Percentiles rank a stretch among this genome's conserved stretches.
These are phyloP conservation scores for Paracanthobrama guichenoti DNA, from an alignment of 2,113 vertebrate species.

Conservation along the genomic window DNA sequence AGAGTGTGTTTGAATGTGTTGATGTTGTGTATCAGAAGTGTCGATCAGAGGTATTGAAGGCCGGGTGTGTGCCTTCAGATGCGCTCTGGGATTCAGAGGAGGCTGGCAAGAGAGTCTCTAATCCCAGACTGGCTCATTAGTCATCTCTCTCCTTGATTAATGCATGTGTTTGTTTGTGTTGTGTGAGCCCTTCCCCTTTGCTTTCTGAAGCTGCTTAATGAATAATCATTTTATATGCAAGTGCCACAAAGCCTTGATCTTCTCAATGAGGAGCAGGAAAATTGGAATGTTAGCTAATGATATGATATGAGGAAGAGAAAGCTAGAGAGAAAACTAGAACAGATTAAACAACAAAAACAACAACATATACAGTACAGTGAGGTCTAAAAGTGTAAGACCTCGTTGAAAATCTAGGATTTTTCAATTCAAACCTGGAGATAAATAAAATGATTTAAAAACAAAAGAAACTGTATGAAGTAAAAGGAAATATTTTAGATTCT, in stretches of 20 bases:
- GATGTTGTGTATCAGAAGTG: not conserved
- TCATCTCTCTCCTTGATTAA: conserved; percentile 53
- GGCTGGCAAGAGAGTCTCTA: conserved; percentile 50
- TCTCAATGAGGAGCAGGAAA: conserved; percentile 50
- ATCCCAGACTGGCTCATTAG: conserved; percentile 65
- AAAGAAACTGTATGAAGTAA: not conserved
- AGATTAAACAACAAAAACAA: conserved; percentile 25
- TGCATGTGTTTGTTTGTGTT: conserved; percentile 59
- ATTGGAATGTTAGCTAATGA: conserved; percentile 68
- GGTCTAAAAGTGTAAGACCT: not conserved
- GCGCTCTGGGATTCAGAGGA: conserved; percentile 38
- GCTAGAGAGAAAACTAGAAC: not conserved
- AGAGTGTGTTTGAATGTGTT: not conserved
- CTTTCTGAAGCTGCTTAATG: conserved; percentile 75
- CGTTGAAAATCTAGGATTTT: not conserved
- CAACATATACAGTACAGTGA: not conserved
- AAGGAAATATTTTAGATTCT: not conserved
- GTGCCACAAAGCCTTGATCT: conserved; percentile 72
- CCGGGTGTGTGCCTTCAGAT: conserved; percentile 30
- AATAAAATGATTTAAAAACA: not conserved
- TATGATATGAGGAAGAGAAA: conserved; percentile 54
- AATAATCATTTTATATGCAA: conserved; percentile 70
- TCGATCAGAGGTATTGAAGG: conserved; percentile 1
- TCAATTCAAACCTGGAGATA: not conserved
- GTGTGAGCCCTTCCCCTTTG: conserved; percentile 66